phyloP scores from a whole-genome alignment of 2,888 invertebrate genomes.

The Kuschelorhynchus macadamiae region DNA sequence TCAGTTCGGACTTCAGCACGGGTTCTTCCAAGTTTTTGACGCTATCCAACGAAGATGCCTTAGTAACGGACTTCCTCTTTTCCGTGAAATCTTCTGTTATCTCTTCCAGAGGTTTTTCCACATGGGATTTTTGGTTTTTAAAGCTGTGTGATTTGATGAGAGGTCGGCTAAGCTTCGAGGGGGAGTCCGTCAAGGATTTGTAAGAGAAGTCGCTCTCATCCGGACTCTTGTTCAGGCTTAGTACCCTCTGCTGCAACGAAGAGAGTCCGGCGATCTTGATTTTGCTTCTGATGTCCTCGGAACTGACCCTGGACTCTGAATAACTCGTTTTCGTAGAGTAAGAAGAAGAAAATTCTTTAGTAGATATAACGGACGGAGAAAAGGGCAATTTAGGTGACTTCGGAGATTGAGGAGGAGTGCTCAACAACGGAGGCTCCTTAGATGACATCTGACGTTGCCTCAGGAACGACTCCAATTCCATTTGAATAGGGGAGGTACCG shows the following conservation, averaged over 20 bases:
- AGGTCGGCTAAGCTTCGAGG: constrained; percentile 71
- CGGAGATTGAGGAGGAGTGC: constrained; percentile 21
- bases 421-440: constrained; percentile 3
- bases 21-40: constrained; percentile 73
- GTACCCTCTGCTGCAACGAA: constrained; percentile 71
- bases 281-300: constrained; percentile 60
- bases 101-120: constrained; percentile 45
- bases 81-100: constrained; percentile 39
- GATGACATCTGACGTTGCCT: constrained; percentile 60
- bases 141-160: constrained; percentile 83
- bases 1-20: constrained; percentile 35
- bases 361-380: constrained; percentile 6
- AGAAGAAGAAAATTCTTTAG: constrained; percentile 7
- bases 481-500: constrained; percentile 61
- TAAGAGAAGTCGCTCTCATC: constrained; percentile 60
- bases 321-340: constrained; percentile 39
- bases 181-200: constrained; percentile 64
- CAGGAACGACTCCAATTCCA: constrained; percentile 62
- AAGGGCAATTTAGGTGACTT: constrained; percentile 8
- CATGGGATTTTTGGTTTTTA: constrained; percentile 65
- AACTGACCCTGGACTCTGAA: constrained; percentile 41
- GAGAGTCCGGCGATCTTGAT: constrained; percentile 71
- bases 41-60: constrained; percentile 72
- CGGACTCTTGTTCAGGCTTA: constrained; percentile 67
- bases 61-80: constrained; percentile 54